Base-by-base conservation (phyloP, 2,888 invertebrate species). In the Sceliomorpha sp. region DNA sequence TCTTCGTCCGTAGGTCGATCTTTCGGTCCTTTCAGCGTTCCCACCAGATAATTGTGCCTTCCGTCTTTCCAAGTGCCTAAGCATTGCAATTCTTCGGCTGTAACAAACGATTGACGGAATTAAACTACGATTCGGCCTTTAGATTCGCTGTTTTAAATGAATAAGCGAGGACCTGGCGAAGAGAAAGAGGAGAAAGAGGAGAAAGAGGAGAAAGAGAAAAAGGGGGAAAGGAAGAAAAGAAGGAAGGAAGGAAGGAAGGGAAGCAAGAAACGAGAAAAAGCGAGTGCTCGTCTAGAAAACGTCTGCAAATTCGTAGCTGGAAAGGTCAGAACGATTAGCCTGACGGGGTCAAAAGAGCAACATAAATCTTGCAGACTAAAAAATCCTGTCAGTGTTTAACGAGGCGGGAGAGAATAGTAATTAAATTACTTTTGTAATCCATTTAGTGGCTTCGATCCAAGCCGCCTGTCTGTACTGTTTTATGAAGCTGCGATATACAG, bases 21-120 rank as follows among this genome's bases (percentile, higher is more conserved):
- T 24, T 67, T 56, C 37, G 58, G 42, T 82, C 93, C 93, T n/a
- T 93, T 91, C 73, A 95, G 90, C 75, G 92, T 91, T 0, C 95
- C 95, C 44, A 95, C 93, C 39, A 96, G 90, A 86, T 95, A 96
- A 51, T 93, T 90, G 42, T 93, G 94, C 27, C 94, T 93, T 0
- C 95, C 95, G 75, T 96, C 95, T 86, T 94, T 95, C 96, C 96
- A 96, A 10, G 92, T 92, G 1, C 95, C 96, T 56, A 96, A 88
- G 86, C 96, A 96, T 39, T 94, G 92, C 51, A 96, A 87, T 88
- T 95, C 95, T 82, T 96, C 95, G 44, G 94, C 95, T 95, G 82
- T 10, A 83, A 83, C 68, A 64, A 45, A 53, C 32, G 48, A 53
- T 56, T 20, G 5, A 20, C 5, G 5, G 20, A 20, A 20, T 20